Conservation (phyloP, 2,888 invertebrate species). For the Nemotelus pantherinus region DNA sequence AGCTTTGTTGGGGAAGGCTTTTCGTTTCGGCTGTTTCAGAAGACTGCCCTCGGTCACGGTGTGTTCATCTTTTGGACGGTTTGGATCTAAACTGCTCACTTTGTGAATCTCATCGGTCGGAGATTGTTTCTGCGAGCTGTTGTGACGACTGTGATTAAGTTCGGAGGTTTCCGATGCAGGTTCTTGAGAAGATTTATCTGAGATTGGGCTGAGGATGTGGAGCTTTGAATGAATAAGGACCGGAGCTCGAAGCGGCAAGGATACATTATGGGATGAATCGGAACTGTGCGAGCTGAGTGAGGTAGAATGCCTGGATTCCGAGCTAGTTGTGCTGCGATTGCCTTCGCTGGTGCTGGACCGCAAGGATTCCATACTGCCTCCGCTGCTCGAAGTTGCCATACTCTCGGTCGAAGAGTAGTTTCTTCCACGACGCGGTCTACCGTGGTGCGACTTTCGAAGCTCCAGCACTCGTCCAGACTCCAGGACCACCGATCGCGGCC, state of each 20-base stretch:
- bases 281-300: conserved; percentile 88
- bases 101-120: conserved; percentile 70
- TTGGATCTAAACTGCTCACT: background rate
- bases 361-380: conserved; percentile 87
- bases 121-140: conserved; percentile 80
- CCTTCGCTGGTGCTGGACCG: conserved; percentile 89
- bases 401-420: conserved; percentile 78
- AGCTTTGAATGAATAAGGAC: conserved; percentile 78
- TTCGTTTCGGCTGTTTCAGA: conserved; percentile 65
- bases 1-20: conserved; percentile 81
- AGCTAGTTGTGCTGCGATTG: conserved; percentile 85
- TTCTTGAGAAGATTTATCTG: conserved; percentile 89
- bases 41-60: conserved; percentile 59
- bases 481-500: conserved; percentile 70
- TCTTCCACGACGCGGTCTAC: conserved; percentile 57
- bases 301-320: conserved; percentile 84
- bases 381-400: conserved; percentile 87
- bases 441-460: conserved; percentile 72
- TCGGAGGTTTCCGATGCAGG: conserved; percentile 85
- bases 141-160: conserved; percentile 77
- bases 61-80: conserved; percentile 46
- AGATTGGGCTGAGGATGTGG: conserved; percentile 88
- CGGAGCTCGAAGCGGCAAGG: conserved; percentile 74
- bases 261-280: conserved; percentile 73
- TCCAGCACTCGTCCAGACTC: conserved; percentile 78